Evolutionary conservation across 2,113 vertebrate species (phyloP).

Genomic region (Lota lota): DNA sequence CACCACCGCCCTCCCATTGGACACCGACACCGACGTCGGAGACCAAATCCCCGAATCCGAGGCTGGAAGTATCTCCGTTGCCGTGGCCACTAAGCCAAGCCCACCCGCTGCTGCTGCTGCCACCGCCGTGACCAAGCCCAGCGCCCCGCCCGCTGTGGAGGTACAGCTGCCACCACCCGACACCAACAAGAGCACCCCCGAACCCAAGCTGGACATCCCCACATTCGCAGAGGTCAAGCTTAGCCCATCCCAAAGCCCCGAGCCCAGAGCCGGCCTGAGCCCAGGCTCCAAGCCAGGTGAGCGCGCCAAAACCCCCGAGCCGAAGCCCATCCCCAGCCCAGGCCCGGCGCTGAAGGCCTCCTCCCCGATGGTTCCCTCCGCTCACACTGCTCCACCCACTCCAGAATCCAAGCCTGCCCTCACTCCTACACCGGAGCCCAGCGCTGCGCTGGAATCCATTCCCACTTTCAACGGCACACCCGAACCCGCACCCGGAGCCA

Average conservation of each 20-base stretch:
- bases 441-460: slow-evolving; percentile 57
- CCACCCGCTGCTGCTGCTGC: slow-evolving; percentile 34
- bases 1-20: slow-evolving; percentile 71
- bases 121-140: slow-evolving; percentile 43
- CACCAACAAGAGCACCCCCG: slow-evolving; percentile 44
- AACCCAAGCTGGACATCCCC: slow-evolving; percentile 40
- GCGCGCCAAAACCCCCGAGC: slow-evolving; percentile 26
- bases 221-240: slow-evolving; percentile 51
- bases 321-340: slow-evolving; percentile 47
- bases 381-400: slow-evolving; percentile 24
- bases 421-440: slow-evolving; percentile 47
- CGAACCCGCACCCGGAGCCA: slow-evolving; percentile 53
- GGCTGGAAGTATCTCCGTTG: slow-evolving; percentile 54
- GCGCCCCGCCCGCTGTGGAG: slow-evolving; percentile 48
- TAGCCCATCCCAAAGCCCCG: slow-evolving; percentile 50
- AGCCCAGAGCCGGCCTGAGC: slow-evolving; percentile 40
- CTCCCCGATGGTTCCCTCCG: slow-evolving; percentile 17
- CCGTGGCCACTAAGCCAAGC: slow-evolving; percentile 53
- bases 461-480: slow-evolving; percentile 66
- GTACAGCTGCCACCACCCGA: slow-evolving; percentile 44
- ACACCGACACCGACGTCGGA: slow-evolving; percentile 75
- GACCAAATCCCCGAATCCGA: slow-evolving; percentile 64
- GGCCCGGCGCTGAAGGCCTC: slow-evolving; percentile 52
- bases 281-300: slow-evolving; percentile 9
- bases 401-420: slow-evolving; percentile 40